Evolutionary conservation across 2,113 vertebrate species (phyloP).

Genomic region (Mungos mungo): DNA sequence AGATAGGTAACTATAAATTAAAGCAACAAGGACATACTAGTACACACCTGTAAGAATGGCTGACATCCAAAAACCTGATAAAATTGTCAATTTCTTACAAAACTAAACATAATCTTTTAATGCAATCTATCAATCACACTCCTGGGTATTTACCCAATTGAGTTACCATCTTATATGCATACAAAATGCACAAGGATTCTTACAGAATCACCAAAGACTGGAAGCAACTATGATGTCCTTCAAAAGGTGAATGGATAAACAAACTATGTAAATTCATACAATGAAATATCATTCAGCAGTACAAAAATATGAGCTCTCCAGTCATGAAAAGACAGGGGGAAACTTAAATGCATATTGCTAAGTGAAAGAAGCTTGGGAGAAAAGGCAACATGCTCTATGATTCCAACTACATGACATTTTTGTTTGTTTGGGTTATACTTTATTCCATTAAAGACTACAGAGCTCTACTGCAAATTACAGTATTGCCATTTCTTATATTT

Average conservation of each 20-base stretch:
- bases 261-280: neutral
- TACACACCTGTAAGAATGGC: too few relatives aligned
- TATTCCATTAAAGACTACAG: constrained; percentile 37
- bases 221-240: neutral
- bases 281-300: neutral
- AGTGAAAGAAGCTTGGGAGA: neutral
- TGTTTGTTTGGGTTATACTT: neutral
- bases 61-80: too few relatives aligned
- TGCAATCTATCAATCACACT: neutral
- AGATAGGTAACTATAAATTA: too few relatives aligned
- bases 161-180: neutral
- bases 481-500: constrained; percentile 13
- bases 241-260: neutral
- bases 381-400: neutral
- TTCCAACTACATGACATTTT: neutral
- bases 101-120: neutral
- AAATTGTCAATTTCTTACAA: too few relatives aligned
- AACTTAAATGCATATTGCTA: neutral
- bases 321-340: neutral
- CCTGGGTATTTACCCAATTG: neutral
- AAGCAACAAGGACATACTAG: too few relatives aligned
- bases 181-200: neutral
- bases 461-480: neutral
- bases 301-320: neutral
- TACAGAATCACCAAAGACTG: neutral